A percentile compares a stretch with the other conserved stretches of the same genome.
phyloP scores from a whole-genome alignment of 2,888 invertebrate species.

The Formica aserva region DNA sequence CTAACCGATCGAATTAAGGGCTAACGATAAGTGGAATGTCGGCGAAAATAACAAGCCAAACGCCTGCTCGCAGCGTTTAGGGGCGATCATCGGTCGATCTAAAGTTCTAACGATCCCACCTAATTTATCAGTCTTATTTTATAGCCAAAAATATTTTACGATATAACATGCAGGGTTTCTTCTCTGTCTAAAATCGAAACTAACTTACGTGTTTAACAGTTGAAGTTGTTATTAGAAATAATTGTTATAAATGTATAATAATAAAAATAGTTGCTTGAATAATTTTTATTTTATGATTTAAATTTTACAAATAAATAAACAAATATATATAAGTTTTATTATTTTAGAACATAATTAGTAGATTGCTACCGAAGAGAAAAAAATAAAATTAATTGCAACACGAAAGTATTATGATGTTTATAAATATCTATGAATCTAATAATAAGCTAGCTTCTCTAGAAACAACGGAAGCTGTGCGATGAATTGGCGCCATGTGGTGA shows the following conservation, averaged over 20 bases:
- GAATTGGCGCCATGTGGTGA: conserved; percentile 1
- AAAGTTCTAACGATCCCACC: conserved; percentile 32
- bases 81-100: conserved; percentile 22
- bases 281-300: conserved; percentile 1
- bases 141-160: conserved; percentile 3
- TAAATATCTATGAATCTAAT: neutral
- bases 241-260: neutral
- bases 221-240: neutral
- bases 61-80: conserved; percentile 41
- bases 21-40: conserved; percentile 50
- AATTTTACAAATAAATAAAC: neutral
- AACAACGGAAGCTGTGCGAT: neutral
- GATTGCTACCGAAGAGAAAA: neutral
- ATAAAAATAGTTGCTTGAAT: neutral
- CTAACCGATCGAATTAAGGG: conserved; percentile 38
- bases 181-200: neutral
- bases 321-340: neutral
- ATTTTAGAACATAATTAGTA: neutral
- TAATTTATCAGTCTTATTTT: conserved; percentile 25
- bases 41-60: conserved; percentile 50
- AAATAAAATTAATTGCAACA: neutral
- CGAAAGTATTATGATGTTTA: neutral
- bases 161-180: neutral
- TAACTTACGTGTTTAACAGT: neutral
- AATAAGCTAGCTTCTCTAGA: neutral